Evolutionary conservation across 2,888 invertebrate genomes (phyloP).

Genomic region (Temnothorax unifasciatus): DNA sequence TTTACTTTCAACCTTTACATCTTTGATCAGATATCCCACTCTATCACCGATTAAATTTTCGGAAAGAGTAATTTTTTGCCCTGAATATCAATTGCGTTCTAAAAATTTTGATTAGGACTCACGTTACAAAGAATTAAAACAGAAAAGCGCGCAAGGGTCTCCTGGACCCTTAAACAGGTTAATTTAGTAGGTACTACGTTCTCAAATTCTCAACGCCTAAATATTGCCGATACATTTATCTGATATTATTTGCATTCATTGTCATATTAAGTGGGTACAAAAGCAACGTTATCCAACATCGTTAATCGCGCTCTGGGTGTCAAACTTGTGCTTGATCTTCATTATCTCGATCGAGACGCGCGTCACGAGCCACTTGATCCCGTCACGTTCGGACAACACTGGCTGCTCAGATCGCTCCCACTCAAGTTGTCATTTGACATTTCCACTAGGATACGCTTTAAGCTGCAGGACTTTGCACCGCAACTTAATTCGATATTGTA

Average conservation of each 20-base stretch:
- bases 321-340: slow-evolving; percentile 31
- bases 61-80: not conserved
- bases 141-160: not conserved
- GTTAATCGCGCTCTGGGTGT: not conserved
- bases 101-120: not conserved
- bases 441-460: slow-evolving; percentile 26
- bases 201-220: not conserved
- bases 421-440: slow-evolving; percentile 59
- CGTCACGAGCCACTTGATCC: slow-evolving; percentile 63
- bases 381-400: slow-evolving; percentile 44
- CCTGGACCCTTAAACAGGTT: not conserved
- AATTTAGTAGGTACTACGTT: not conserved
- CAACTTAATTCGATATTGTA: not conserved
- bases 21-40: not conserved
- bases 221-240: not conserved
- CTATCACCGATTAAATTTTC: not conserved
- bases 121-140: not conserved
- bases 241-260: not conserved
- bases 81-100: not conserved
- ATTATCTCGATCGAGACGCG: slow-evolving; percentile 48
- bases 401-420: slow-evolving; percentile 38
- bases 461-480: slow-evolving; percentile 20
- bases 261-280: not conserved
- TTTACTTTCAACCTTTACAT: not conserved
- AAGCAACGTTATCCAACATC: slow-evolving; percentile 7